Evolutionary conservation across 2,888 invertebrate species (phyloP), one percentile per base, ranked within the genome.

Genomic region (Hedya salicella): DNA sequence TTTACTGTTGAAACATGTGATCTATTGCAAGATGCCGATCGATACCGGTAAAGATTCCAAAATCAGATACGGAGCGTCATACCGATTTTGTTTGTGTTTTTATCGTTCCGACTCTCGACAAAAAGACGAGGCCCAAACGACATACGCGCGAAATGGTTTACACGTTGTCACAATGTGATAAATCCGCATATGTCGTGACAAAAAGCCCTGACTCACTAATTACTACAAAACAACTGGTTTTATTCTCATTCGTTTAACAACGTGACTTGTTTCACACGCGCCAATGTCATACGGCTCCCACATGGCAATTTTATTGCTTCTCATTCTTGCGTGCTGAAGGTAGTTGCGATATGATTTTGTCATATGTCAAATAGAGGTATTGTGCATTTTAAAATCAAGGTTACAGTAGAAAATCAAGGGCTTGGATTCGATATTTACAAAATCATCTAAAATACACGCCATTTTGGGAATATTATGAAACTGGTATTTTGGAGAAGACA

Each of bases 61-160:
- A 25, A 25, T 25, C 25, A 25, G 25, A 25, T 25, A 25, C 25
- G 25, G n/a, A 9, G 6, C 36, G 9, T 11, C 9, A 36, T 36
- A 6, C 2, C 2, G 6, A 36, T 36, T 16, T 60, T 68, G 71
- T 59, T 57, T 21, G 68, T 65, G 49, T 74, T 72, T 73, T 62
- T 73, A 63, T 48, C 62, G 60, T 70, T 67, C 71, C 65, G 75
- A 67, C 62, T 50, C 63, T 77, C 81, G 81, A 80, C 82, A 85
- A 81, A 86, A 81, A 71, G 19, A 57, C n/a, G 8, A 70, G 73
- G 69, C 68, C 73, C 75, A 53, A 54, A 65, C 77, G 73, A 69
- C 74, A 73, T 76, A 79, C 84, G 81, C 83, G 87, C 85, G 78
- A 88, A 86, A 87, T 77, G 79, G 76, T 81, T 87, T 83, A 85